A percentile compares a stretch with the other conserved stretches of the same genome.
These are phyloP conservation scores for Axea sp. DNA, from an alignment of 2,888 invertebrate species.

Conservation along the genomic window DNA sequence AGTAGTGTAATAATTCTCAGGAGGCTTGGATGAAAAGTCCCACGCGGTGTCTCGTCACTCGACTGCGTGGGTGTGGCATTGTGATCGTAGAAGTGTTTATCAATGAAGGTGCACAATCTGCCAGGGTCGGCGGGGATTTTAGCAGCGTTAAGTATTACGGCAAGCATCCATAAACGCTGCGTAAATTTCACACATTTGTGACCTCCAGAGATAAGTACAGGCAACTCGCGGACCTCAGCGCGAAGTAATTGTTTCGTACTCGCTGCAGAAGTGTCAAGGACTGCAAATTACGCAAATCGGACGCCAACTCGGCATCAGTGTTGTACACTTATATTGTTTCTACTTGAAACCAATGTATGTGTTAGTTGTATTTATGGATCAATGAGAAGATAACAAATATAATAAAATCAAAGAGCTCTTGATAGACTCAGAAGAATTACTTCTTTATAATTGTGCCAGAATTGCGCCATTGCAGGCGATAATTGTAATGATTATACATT, in stretches of 20 bases:
- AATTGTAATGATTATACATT: conserved; percentile 36
- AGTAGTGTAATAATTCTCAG: conserved; percentile 1
- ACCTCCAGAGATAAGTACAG: conserved; percentile 33
- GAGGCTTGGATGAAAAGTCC: conserved; percentile 27
- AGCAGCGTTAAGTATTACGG: background rate
- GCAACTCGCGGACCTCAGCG: conserved; percentile 8
- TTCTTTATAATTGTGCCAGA: conserved; percentile 14
- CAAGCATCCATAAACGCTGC: conserved; percentile 3
- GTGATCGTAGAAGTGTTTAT: conserved; percentile 30
- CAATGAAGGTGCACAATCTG: conserved; percentile 14
- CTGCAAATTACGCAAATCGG: conserved; percentile 42
- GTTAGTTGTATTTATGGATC: conserved; percentile 39
- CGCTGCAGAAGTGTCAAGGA: conserved; percentile 43
- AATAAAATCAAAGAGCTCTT: conserved; percentile 25
- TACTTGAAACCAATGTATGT: too few relatives aligned
- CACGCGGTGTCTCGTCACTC: conserved; percentile 38
- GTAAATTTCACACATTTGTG: conserved; percentile 31
- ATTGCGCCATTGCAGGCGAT: conserved; percentile 9
- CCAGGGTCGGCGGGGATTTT: background rate
- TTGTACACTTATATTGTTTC: too few relatives aligned
- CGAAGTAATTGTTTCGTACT: conserved; percentile 34
- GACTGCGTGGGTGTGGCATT: conserved; percentile 38
- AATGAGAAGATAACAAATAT: conserved; percentile 18
- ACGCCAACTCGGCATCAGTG: background rate
- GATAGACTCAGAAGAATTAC: conserved; percentile 15